phyloP scores from a whole-genome alignment of 2,113 vertebrate species.

The Corvus hawaiiensis region DNA sequence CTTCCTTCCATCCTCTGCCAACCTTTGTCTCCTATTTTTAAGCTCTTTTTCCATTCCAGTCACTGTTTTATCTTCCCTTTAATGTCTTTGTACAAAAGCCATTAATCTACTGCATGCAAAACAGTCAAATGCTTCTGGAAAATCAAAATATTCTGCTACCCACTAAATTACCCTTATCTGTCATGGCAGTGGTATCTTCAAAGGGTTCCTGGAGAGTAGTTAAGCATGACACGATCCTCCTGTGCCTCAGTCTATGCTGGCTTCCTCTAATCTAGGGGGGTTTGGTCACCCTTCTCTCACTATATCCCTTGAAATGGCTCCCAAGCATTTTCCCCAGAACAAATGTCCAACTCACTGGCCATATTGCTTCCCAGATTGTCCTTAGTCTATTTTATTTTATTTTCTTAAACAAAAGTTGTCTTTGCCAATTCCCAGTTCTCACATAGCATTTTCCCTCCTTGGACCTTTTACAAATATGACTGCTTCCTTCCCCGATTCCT shows the following conservation, averaged over 20 bases:
- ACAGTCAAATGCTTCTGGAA: constrained; percentile 47
- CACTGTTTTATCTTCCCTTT: constrained; percentile 42
- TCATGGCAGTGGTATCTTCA: constrained; percentile 53
- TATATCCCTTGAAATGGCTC: constrained; percentile 6
- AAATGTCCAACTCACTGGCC: background rate
- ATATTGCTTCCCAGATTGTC: background rate
- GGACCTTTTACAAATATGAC: background rate
- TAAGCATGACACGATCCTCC: constrained; percentile 45
- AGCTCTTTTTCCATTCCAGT: constrained; percentile 31
- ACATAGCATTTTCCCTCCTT: background rate
- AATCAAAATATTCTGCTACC: constrained; percentile 64
- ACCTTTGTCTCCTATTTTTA: constrained; percentile 18
- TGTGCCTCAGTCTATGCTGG: background rate
- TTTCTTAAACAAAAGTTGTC: background rate
- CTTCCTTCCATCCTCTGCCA: constrained; percentile 35
- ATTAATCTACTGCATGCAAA: constrained; percentile 54
- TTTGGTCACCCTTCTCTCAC: background rate
- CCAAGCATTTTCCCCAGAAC: background rate
- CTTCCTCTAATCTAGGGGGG: constrained; percentile 2
- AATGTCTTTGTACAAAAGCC: constrained; percentile 21
- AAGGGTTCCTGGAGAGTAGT: constrained; percentile 52
- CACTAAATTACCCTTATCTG: constrained; percentile 65
- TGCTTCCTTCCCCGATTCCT: background rate
- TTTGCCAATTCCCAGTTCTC: background rate
- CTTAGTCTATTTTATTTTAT: constrained; percentile 6